phyloP scores from a whole-genome alignment of 2,113 vertebrate genomes.

The Lepidiolamprologus cunningtoni region DNA sequence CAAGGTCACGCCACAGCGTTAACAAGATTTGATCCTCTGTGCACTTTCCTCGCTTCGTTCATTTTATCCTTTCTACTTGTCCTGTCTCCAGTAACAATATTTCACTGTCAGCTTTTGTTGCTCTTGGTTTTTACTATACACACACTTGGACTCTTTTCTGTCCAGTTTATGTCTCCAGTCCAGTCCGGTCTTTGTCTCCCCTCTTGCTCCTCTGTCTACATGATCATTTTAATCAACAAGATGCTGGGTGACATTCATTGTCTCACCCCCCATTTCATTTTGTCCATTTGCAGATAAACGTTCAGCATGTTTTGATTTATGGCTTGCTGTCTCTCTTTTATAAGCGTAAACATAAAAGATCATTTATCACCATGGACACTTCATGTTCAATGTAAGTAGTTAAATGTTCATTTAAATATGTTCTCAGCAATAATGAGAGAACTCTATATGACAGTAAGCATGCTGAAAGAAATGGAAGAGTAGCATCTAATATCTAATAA shows the following conservation, averaged over 20 bases:
- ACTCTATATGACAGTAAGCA: not conserved
- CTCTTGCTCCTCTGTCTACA: not conserved
- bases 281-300: slow-evolving; percentile 18
- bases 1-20: slow-evolving; percentile 67
- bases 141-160: not conserved
- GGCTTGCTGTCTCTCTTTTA: slow-evolving; percentile 25
- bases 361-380: slow-evolving; percentile 42
- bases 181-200: slow-evolving; percentile 2
- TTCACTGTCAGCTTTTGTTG: slow-evolving; percentile 54
- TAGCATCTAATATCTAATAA: not conserved
- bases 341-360: slow-evolving; percentile 44
- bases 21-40: slow-evolving; percentile 67
- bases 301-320: slow-evolving; percentile 47
- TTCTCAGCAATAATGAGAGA: slow-evolving; percentile 1
- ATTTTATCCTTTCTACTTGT: slow-evolving; percentile 38
- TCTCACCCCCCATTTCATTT: slow-evolving; percentile 27
- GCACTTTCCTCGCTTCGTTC: slow-evolving; percentile 27
- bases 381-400: slow-evolving; percentile 46
- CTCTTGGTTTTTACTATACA: slow-evolving; percentile 16
- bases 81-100: slow-evolving; percentile 32
- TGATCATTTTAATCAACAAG: slow-evolving; percentile 53
- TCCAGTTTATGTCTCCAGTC: not conserved
- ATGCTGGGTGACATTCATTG: slow-evolving; percentile 52
- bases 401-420: slow-evolving; percentile 68
- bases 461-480: not conserved